Percentiles rank a stretch among this genome's conserved stretches.
phyloP scores from a whole-genome alignment of 2,888 invertebrate genomes.

The Orchestes rusci region DNA sequence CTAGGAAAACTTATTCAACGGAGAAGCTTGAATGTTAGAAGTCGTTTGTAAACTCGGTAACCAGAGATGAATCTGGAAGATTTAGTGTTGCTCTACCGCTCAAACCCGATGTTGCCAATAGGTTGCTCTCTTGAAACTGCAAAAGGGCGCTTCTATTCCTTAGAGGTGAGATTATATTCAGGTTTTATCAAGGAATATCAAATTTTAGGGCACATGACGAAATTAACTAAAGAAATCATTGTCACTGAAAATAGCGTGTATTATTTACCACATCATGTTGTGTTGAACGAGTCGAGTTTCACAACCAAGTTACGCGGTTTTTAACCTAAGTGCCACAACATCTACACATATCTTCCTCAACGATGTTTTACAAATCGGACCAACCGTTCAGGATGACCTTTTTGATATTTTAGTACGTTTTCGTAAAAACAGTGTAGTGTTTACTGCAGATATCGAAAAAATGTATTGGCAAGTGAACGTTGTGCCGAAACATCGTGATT shows the following conservation, averaged over 20 bases:
- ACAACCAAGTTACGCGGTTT: conserved; percentile 3
- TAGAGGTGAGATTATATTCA: conserved; percentile 1
- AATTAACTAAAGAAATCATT: not conserved
- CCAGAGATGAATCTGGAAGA: not conserved
- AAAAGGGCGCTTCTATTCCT: not conserved
- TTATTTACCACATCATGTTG: conserved; percentile 9
- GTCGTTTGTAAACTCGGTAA: not conserved
- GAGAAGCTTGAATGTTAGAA: not conserved
- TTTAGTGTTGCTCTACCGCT: conserved; percentile 1
- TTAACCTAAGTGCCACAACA: conserved; percentile 6
- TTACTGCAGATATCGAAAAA: conserved; percentile 8
- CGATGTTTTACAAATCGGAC: conserved; percentile 7
- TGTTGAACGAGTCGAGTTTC: conserved; percentile 2
- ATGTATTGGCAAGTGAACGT: conserved; percentile 6
- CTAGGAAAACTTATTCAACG: not conserved
- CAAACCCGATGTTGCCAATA: not conserved
- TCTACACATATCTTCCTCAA: conserved; percentile 8
- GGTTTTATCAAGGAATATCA: conserved; percentile 1
- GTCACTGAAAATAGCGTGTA: not conserved
- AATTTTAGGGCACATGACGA: conserved; percentile 4
- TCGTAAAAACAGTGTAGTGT: conserved; percentile 4
- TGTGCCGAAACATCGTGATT: not conserved
- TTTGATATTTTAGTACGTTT: conserved; percentile 8
- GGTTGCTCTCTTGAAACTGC: not conserved
- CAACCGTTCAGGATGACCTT: conserved; percentile 9